phyloP scores from a whole-genome alignment of 2,888 invertebrate genomes.

The Hydrotaea cyrtoneurina region DNA sequence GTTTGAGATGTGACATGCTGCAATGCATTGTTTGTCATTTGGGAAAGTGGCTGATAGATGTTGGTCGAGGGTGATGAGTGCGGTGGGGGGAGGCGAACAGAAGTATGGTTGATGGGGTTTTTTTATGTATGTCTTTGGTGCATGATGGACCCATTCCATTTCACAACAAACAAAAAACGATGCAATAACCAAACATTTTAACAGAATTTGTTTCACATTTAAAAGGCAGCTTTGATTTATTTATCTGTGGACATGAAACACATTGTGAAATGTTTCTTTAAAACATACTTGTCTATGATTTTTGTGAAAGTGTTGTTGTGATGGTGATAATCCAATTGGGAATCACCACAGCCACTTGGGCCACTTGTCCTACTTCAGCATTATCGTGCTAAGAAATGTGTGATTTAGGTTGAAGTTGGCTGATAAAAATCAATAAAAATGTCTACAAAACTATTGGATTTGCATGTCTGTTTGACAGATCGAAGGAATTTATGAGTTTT shows the following conservation, averaged over 20 bases:
- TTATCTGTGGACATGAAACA: not conserved
- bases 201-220: conserved; percentile 48
- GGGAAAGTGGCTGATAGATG: not conserved
- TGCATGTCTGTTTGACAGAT: not conserved
- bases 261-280: conserved; percentile 10
- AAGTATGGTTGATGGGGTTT: too few species aligned
- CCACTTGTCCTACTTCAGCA: not conserved
- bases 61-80: too few species aligned
- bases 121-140: too few species aligned
- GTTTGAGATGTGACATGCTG: conserved; percentile 53
- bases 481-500: not conserved
- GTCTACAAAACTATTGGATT: not conserved
- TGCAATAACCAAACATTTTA: conserved; percentile 53
- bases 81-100: too few species aligned
- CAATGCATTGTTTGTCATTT: conserved; percentile 46
- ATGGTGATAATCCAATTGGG: conserved; percentile 26
- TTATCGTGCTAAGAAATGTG: not conserved
- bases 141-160: too few species aligned
- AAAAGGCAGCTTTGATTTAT: conserved; percentile 48
- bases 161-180: too few species aligned
- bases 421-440: not conserved
- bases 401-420: conserved; percentile 9
- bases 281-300: conserved; percentile 1
- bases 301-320: not conserved
- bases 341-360: not conserved